Conservation (phyloP, 2,113 vertebrate genomes). For the Engystomops pustulosus region DNA sequence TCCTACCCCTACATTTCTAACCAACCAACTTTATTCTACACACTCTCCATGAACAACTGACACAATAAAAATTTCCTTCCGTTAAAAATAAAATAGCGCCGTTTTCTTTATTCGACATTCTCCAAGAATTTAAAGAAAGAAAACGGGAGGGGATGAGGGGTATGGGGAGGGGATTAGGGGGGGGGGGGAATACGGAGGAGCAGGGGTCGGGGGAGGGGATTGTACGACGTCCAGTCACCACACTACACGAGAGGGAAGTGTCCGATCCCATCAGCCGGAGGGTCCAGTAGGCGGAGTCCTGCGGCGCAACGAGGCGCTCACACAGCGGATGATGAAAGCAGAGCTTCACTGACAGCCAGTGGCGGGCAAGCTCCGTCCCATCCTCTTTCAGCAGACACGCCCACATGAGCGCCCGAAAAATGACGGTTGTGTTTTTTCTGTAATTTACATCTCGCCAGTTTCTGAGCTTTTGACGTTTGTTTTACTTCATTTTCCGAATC, state of each 20-base stretch:
- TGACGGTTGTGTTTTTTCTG: neutral
- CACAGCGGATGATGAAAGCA: neutral
- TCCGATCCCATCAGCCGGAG: conserved; percentile 37
- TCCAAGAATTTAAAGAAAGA: conserved; percentile 30
- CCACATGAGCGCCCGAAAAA: conserved; percentile 21
- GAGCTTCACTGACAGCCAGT: conserved; percentile 8
- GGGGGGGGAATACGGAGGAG: conserved; percentile 72
- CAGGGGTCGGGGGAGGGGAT: no score
- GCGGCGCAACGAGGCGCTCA: conserved; percentile 13
- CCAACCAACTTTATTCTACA: no score
- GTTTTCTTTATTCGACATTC: conserved; percentile 47
- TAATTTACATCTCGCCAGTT: neutral
- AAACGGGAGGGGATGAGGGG: conserved; percentile 60
- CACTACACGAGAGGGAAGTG: conserved; percentile 18
- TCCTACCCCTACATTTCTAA: neutral
- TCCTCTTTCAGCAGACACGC: conserved; percentile 1
- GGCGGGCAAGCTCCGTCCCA: conserved; percentile 9
- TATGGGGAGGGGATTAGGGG: conserved; percentile 70
- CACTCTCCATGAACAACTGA: neutral
- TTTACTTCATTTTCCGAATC: conserved; percentile 36
- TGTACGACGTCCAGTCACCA: neutral
- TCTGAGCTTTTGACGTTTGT: conserved; percentile 23
- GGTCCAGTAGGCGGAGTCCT: neutral
- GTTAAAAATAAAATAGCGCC: conserved; percentile 17
- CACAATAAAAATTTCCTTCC: neutral